A percentile compares a stretch with the other conserved stretches of the same genome.
Evolutionary conservation across 2,888 invertebrate species (phyloP).

Genomic region (Spodoptera littoralis): DNA sequence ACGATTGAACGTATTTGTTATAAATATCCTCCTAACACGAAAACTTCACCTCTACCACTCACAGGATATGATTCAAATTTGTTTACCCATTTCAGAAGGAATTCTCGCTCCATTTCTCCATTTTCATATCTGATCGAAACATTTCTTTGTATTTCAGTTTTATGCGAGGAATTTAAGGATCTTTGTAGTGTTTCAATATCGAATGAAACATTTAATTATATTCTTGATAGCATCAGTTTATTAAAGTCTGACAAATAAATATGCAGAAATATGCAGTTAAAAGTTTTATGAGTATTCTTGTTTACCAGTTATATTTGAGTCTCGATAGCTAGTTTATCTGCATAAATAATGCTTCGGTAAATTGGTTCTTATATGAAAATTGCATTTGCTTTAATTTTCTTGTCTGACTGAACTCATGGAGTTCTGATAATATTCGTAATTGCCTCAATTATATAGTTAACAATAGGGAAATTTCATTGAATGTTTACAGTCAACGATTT

Average conservation of each 20-base stretch:
- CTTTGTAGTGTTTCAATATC: slow-evolving; percentile 1
- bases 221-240: too few species aligned
- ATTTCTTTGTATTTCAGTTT: slow-evolving; percentile 16
- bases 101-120: slow-evolving; percentile 24
- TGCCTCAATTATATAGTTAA: slow-evolving; percentile 12
- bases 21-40: slow-evolving; percentile 16
- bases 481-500: slow-evolving; percentile 19
- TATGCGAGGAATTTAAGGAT: slow-evolving; percentile 4
- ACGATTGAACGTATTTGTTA: slow-evolving; percentile 25
- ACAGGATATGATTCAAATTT: slow-evolving; percentile 20
- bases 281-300: too few species aligned
- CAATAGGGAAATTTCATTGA: slow-evolving; percentile 11
- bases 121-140: slow-evolving; percentile 14
- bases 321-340: too few species aligned
- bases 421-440: slow-evolving; percentile 6
- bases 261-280: too few species aligned
- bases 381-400: slow-evolving; percentile 16
- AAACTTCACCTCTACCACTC: slow-evolving; percentile 5
- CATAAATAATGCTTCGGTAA: too few species aligned
- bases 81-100: slow-evolving; percentile 5
- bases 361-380: slow-evolving; percentile 11
- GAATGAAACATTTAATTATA: too few species aligned
- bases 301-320: too few species aligned
- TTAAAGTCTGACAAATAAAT: too few species aligned
- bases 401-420: slow-evolving; percentile 3